These are phyloP conservation scores for Brevimyrus niger DNA, from an alignment of 2,113 vertebrate species.

Conservation along the genomic window DNA sequence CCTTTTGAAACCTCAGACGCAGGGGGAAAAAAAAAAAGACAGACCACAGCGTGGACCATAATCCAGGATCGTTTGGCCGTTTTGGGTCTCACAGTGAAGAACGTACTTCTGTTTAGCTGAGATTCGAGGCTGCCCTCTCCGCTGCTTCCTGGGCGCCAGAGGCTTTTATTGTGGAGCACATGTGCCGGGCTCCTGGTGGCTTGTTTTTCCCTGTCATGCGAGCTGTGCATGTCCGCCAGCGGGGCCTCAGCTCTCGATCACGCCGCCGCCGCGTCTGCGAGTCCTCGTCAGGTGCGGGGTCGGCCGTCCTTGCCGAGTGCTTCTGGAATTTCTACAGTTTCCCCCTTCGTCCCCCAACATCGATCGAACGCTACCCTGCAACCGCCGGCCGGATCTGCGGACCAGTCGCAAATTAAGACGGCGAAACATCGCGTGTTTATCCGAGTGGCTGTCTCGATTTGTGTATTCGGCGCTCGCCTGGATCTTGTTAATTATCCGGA, in stretches of 20 bases:
- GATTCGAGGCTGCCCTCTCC: neutral
- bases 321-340: neutral
- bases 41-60: neutral
- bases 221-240: constrained; percentile 25
- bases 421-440: neutral
- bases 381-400: neutral
- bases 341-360: neutral
- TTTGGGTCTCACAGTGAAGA: neutral
- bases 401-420: neutral
- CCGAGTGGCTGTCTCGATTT: neutral
- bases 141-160: too few relatives aligned
- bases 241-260: neutral
- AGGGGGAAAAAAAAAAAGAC: constrained; percentile 34
- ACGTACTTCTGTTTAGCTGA: neutral
- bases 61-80: neutral
- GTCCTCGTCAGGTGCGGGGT: neutral
- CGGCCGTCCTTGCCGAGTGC: neutral
- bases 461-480: neutral
- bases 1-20: constrained; percentile 44
- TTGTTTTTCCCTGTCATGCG: constrained; percentile 11
- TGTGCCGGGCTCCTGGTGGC: neutral
- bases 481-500: neutral
- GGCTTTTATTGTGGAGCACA: neutral
- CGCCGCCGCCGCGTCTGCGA: neutral
- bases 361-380: neutral